phyloP scores from a whole-genome alignment of 1,140 invertebrate species.

The Andrena cerasifolii region DNA sequence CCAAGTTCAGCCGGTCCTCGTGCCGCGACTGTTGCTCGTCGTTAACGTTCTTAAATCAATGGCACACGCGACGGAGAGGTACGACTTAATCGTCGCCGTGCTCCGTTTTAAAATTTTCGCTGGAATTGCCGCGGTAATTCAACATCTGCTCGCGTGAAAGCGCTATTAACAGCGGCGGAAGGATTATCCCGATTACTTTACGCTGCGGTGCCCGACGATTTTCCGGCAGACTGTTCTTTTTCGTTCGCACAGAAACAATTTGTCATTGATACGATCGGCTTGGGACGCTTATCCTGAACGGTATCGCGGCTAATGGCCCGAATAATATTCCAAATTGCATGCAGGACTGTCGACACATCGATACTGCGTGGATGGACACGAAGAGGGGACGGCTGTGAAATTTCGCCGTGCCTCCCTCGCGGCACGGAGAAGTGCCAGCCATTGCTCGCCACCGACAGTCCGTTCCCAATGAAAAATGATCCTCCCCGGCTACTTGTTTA shows the following conservation, averaged over 20 bases:
- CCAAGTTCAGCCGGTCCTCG: too few relatives aligned
- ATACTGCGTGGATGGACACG: background rate
- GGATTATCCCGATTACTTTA: background rate
- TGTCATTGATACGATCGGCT: constrained; percentile 26
- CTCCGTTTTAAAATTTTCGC: too few relatives aligned
- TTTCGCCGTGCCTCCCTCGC: background rate
- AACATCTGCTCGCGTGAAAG: background rate
- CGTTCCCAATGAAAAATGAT: constrained; percentile 30
- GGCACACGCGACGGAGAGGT: too few relatives aligned
- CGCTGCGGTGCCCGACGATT: background rate
- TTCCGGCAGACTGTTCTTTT: background rate
- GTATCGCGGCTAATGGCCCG: constrained; percentile 20
- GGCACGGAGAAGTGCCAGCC: constrained; percentile 18
- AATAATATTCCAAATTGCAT: constrained; percentile 22
- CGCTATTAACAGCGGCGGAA: background rate
- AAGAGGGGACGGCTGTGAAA: constrained; percentile 23
- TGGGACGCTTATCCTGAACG: background rate
- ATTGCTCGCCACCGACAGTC: constrained; percentile 1
- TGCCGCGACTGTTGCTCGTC: too few relatives aligned
- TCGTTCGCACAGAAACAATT: constrained; percentile 28
- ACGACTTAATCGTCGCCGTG: too few relatives aligned
- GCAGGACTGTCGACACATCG: constrained; percentile 22
- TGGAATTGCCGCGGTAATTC: too few relatives aligned
- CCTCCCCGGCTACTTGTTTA: constrained; percentile 1
- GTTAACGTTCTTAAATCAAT: too few relatives aligned